Conservation (phyloP, 2,113 vertebrate species). For the Donacobius atricapilla region DNA sequence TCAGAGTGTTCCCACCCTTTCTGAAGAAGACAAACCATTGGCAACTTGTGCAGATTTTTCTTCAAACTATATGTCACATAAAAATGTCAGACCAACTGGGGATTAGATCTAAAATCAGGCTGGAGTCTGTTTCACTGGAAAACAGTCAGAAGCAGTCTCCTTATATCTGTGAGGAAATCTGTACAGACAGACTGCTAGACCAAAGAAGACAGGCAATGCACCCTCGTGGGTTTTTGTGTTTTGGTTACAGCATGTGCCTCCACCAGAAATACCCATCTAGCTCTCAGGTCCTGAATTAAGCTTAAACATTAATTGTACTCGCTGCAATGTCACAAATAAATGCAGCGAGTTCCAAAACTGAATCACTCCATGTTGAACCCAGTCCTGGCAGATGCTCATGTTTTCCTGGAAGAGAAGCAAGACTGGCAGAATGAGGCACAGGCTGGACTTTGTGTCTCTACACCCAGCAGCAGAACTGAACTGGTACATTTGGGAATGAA, state of each 20-base stretch:
- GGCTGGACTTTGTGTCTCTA: conserved; percentile 39
- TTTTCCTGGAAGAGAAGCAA: conserved; percentile 40
- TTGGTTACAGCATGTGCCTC: background rate
- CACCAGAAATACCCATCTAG: background rate
- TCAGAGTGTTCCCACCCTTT: background rate
- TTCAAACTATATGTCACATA: background rate
- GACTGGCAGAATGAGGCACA: conserved; percentile 28
- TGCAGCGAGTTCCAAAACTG: conserved; percentile 8
- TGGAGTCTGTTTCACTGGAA: conserved; percentile 14
- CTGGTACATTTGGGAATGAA: background rate
- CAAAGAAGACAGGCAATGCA: background rate
- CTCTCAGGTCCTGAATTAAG: background rate
- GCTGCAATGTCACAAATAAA: background rate
- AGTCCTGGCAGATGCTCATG: conserved; percentile 3
- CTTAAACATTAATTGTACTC: conserved; percentile 5
- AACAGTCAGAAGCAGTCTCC: background rate
- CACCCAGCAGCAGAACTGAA: background rate
- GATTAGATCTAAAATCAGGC: conserved; percentile 4
- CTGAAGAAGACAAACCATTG: background rate
- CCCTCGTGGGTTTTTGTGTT: background rate
- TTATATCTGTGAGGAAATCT: background rate
- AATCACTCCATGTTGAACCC: conserved; percentile 17
- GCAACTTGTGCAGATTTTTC: background rate
- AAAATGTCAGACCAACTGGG: background rate
- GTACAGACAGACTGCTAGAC: background rate